These are phyloP conservation scores for Promerops cafer DNA, from an alignment of 2,113 vertebrate species.

Conservation along the genomic window DNA sequence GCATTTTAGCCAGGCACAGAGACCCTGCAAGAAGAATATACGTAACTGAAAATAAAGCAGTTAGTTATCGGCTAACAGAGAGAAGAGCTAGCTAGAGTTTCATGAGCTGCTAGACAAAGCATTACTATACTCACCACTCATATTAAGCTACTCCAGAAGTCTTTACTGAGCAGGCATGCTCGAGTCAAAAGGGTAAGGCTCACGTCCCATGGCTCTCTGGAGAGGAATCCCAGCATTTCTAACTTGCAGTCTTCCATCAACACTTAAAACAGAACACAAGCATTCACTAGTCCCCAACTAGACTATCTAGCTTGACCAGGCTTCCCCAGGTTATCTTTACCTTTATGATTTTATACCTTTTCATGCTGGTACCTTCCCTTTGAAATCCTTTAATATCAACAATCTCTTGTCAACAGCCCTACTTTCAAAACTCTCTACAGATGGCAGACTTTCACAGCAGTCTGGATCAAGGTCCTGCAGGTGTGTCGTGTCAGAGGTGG, in stretches of 20 bases:
- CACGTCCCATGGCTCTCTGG: neutral
- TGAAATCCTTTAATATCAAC: neutral
- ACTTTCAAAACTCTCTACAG: neutral
- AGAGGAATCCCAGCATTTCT: neutral
- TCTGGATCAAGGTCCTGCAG: neutral
- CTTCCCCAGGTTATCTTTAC: neutral
- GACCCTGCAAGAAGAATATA: neutral
- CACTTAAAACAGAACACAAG: neutral
- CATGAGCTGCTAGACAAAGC: neutral
- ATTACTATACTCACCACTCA: neutral
- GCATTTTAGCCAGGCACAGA: neutral
- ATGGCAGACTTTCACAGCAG: neutral
- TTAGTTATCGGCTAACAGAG: neutral
- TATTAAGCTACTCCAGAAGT: neutral
- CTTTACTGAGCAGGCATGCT: neutral
- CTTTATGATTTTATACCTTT: neutral
- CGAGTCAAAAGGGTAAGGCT: neutral
- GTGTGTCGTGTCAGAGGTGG: accelerated
- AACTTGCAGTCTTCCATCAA: neutral
- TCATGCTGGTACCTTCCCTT: neutral
- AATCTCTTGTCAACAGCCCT: neutral
- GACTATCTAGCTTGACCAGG: neutral
- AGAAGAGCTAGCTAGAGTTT: neutral
- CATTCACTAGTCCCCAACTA: neutral
- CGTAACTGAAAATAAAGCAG: neutral